phyloP scores from a whole-genome alignment of 2,113 vertebrate genomes.

The Ciconia maguari region DNA sequence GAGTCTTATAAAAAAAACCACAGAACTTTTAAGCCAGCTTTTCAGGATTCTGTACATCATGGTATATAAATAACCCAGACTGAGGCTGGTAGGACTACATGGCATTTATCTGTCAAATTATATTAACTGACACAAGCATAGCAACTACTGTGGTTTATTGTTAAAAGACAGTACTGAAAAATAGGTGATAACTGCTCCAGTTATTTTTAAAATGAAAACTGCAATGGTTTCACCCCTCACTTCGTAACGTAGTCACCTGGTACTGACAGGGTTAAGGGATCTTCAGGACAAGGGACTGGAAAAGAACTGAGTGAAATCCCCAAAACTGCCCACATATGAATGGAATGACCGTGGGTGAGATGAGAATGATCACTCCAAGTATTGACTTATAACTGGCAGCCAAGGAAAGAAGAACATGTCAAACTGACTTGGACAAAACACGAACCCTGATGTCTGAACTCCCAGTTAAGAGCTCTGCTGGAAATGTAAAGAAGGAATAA shows the following conservation, averaged over 20 bases:
- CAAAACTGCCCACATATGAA: background rate
- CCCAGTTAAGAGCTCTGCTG: constrained; percentile 23
- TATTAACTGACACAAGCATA: background rate
- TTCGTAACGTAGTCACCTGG: background rate
- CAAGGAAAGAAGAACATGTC: constrained; percentile 46
- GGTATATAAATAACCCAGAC: background rate
- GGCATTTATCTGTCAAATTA: background rate
- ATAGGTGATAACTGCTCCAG: background rate
- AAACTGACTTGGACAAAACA: constrained; percentile 28
- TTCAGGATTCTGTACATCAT: background rate
- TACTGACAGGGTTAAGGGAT: constrained; percentile 4
- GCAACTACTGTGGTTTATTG: background rate
- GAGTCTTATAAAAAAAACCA: background rate
- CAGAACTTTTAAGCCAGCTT: background rate
- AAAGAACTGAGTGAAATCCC: constrained; percentile 11
- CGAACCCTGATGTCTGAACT: background rate
- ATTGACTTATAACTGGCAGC: constrained; percentile 27
- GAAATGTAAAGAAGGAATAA: constrained; percentile 52
- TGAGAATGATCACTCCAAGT: background rate
- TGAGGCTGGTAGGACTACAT: background rate
- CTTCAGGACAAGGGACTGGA: constrained; percentile 21
- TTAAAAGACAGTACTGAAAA: background rate
- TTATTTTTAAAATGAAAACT: background rate
- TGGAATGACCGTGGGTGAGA: constrained; percentile 33
- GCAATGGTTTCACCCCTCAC: background rate